Base-by-base conservation (phyloP, 2,113 vertebrate species). In the Pelobates fuscus region DNA sequence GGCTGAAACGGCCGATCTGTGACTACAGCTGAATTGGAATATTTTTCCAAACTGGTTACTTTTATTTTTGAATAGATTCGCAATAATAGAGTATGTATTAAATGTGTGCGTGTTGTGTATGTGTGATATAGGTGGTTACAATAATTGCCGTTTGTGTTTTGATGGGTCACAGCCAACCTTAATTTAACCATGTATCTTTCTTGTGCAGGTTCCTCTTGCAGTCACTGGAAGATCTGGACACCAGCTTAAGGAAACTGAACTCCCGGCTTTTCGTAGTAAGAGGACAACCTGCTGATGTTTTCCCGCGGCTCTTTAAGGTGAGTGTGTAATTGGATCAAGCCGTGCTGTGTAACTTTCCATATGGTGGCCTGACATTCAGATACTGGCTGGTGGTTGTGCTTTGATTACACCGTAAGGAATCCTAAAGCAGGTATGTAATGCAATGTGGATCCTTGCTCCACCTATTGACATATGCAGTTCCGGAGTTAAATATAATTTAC, bases 271-370 rank as follows among this genome's bases (percentile, higher is more conserved):
- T 98, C 87, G 97, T 99, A 0, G 92, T 98, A 32, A 84, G 94
- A 81, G 96, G 97, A 21, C 97, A 99, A 80, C 96, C 97, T 0
- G 90, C 97, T 0, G 95, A 98, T 54, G 95, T 99, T 71, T 96
- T 99, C 76, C 97, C 97, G 20, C 91, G 94, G 58, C 93, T 99
- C 5, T 96, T 98, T 83, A 97, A 99, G 93, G 97, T 98, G 77
- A 75, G 90, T 81, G 11, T 1, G 14, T 59, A 59, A 17, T 37
- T 37, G 32, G 32, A 37, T 37, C 32, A 37, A 37, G 32, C 32
- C 10, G 5, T 37, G 32, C 49, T 2, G 20, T 54, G 49, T 54
- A n/a, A 17, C 49, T 8, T 54, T 20, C 49, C 49, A 54, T 20
- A 54, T 54, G 20, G 1, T 54, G 2, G 5, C 15, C 20, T 8